Base-by-base conservation (phyloP, 2,797 vertebrate genomes). In the Pampus argenteus region DNA sequence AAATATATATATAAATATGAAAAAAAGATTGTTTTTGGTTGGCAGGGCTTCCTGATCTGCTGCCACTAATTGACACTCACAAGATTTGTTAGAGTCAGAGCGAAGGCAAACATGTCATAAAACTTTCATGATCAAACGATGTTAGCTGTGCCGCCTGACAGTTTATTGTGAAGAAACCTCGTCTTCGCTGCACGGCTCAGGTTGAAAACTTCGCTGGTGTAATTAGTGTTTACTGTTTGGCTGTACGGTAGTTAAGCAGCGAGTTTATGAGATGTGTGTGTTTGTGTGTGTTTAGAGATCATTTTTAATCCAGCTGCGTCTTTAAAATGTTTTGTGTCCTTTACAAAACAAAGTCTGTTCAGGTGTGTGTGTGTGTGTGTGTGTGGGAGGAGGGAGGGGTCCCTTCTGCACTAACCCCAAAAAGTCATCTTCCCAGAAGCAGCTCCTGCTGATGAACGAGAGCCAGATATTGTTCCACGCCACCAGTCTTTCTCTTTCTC, bases 121-220 rank as follows among this genome's bases (percentile, higher is more conserved):
- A 90, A 92, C 75, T 86, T 91, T 90, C 76, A 86, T 76, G 85
- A 88, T 92, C 87, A 92, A 92, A 90, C 85, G 74, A 51, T 36
- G 74, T 77, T 78, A 63, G 52, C 67, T 51, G 52, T 34, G 38
- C 68, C 9, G 47, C 23, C 31, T 89, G 80, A 85, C 81, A 80
- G 71, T 63, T 87, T 34, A 73, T 77, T 66, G 79, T 80, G 68
- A 82, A 67, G 55, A 74, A 71, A 54, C 26, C 14, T 9, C 8
- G 34, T 57, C 40, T 56, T 8, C 4, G 17, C 69, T 55, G 55
- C 0, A 4, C 61, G 73, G 69, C 70, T 74, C 69, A 9, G 69
- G 77, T 81, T 86, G 26, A 71, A 57, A 80, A 83, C 81, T 74
- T 79, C 78, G 73, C 66, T 14, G 50, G 28, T 71, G 61, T 66